phyloP scores from a whole-genome alignment of 2,113 vertebrate genomes.

The Pionites leucogaster region DNA sequence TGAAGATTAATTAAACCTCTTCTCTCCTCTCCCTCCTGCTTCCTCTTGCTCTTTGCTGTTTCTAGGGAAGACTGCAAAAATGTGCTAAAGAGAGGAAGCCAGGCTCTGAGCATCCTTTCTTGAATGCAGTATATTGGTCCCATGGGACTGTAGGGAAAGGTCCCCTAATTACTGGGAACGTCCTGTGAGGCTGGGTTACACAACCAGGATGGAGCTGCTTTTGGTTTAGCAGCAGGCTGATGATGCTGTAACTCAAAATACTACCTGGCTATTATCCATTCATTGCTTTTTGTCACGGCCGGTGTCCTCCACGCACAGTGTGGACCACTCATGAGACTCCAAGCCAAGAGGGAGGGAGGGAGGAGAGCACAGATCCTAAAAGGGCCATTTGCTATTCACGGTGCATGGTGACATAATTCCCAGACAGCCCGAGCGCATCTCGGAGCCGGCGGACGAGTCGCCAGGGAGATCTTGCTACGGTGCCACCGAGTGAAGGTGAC shows the following conservation, averaged over 20 bases:
- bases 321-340: fast-evolving
- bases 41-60: not conserved
- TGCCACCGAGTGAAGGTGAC: slow-evolving; percentile 31
- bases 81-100: not conserved
- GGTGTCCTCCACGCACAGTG: not conserved
- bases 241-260: not conserved
- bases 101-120: not conserved
- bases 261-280: slow-evolving; percentile 36
- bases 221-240: not conserved
- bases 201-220: not conserved
- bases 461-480: not conserved
- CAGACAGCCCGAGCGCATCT: not conserved
- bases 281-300: not conserved
- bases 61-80: not conserved
- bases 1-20: slow-evolving; percentile 34
- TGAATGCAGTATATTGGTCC: not conserved
- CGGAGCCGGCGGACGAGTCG: fast-evolving
- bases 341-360: not conserved
- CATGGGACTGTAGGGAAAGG: not conserved
- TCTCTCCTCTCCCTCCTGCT: not conserved
- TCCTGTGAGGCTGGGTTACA: not conserved
- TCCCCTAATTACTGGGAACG: not conserved
- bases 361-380: not conserved
- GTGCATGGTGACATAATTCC: slow-evolving; percentile 28
- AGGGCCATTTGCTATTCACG: not conserved